Conservation (phyloP, 1,140 invertebrate species). For the Drosophila micromelanica region DNA sequence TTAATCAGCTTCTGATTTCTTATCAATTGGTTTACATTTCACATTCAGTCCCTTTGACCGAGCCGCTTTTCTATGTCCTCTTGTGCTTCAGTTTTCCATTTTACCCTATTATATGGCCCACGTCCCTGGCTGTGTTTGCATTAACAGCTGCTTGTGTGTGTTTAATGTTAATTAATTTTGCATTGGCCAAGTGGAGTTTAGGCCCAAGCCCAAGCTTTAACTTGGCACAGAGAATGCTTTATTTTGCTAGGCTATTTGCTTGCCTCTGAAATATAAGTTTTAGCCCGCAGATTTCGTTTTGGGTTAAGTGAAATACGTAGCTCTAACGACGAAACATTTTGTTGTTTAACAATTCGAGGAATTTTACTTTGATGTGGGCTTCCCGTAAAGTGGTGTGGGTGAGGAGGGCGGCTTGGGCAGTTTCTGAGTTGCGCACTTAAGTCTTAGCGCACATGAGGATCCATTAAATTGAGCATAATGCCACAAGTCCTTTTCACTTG, state of each 20-base stretch:
- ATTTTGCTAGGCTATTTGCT: conserved; percentile 17
- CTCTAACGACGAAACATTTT: no score
- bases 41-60: conserved; percentile 30
- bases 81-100: background rate
- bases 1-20: conserved; percentile 11
- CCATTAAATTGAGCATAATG: background rate
- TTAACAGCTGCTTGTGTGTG: conserved; percentile 10
- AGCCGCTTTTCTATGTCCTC: conserved; percentile 31
- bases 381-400: no score
- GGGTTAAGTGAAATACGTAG: background rate
- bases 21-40: conserved; percentile 25
- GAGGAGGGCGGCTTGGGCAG: no score
- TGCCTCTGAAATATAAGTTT: conserved; percentile 13
- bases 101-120: background rate
- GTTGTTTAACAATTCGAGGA: conserved; percentile 1
- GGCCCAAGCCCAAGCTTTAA: background rate
- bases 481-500: conserved; percentile 7
- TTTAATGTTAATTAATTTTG: conserved; percentile 49
- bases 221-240: conserved; percentile 3
- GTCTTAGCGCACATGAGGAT: conserved; percentile 4
- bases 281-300: conserved; percentile 19
- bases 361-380: conserved; percentile 44
- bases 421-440: background rate
- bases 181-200: background rate
- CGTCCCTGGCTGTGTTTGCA: no score